Evolutionary conservation across 1,140 invertebrate genomes (phyloP), one percentile per base, ranked within the genome.

Genomic region (Varroa destructor): DNA sequence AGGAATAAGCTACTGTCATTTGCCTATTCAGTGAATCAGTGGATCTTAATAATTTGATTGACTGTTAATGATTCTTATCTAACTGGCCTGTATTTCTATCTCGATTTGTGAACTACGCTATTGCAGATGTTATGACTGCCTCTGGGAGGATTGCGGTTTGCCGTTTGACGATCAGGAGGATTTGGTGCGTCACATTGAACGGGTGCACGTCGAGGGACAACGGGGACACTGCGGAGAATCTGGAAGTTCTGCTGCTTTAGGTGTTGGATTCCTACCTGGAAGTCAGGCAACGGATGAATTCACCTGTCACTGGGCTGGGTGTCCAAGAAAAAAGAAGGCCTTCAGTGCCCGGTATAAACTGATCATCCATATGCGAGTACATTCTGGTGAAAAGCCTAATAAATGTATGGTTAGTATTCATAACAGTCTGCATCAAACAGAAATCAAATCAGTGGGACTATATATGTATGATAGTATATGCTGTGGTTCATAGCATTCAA

Each of bases 281-380:
- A 76, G 0, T 51, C 46, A 51, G 46, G 77, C 79, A 43, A 90
- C 91, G 54, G 91, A 95, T 76, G 84, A 85, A 71, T 96, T 93
- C 78, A 88, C 89, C 25, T 97, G 93, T 79, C 86, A 89, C 57
- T 97, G 93, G 93, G 81, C 86, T 57, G 87, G 88, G 1, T 97
- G 93, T 81, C 87, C 88, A 0, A 83, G 93, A 43, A 84, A 86
- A 61, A 84, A 87, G 55, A 86, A 89, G 61, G 91, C 93, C 0
- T 97, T 97, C 80, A 97, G 97, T 80, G 93, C 93, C 0, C 84
- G 93, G 71, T 97, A 97, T 82, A 97, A 97, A 78, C 82, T 97
- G 5, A 84, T 97, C 6, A 96, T 96, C 73, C 93, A 97, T 79
- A 96, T 96, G 92, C 79, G 93, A 6, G 91, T 97, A 0, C 93